phyloP scores from a whole-genome alignment of 2,797 vertebrate genomes.

The Gymnothorax reevesii region DNA sequence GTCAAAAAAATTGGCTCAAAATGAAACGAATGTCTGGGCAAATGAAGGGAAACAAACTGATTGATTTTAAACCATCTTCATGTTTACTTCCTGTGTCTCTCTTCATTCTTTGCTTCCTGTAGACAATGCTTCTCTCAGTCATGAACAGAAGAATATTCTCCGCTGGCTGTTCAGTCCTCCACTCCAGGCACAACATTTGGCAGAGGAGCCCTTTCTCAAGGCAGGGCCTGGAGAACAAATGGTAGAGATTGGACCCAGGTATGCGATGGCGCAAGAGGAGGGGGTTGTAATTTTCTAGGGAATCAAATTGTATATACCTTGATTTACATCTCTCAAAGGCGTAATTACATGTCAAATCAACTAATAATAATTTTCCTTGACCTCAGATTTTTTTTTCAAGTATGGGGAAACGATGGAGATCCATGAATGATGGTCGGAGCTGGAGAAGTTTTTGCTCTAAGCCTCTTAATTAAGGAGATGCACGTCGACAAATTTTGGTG shows the following conservation, averaged over 20 bases:
- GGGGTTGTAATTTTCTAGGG: background rate
- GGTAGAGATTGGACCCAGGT: constrained; percentile 88
- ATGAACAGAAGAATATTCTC: constrained; percentile 71
- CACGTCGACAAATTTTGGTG: too few species aligned
- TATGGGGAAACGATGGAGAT: too few species aligned
- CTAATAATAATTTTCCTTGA: too few species aligned
- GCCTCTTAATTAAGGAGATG: too few species aligned
- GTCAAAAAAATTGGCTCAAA: background rate
- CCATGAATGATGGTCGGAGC: too few species aligned
- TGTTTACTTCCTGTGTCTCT: background rate
- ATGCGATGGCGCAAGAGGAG: constrained; percentile 4
- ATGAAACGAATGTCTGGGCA: background rate
- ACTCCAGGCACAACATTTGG: constrained; percentile 66
- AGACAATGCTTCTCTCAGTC: constrained; percentile 66
- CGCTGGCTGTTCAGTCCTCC: constrained; percentile 82
- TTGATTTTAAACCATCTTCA: too few species aligned
- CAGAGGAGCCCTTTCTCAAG: constrained; percentile 70
- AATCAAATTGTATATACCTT: background rate
- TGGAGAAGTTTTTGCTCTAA: too few species aligned
- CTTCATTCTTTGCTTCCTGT: constrained; percentile 22
- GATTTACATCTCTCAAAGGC: background rate
- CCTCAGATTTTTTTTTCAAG: too few species aligned
- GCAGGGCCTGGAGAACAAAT: constrained; percentile 67
- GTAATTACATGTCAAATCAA: too few species aligned
- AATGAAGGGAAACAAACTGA: background rate